Conservation (phyloP, 1,140 invertebrate genomes). For the Pseudomyrmex dendroicus region DNA sequence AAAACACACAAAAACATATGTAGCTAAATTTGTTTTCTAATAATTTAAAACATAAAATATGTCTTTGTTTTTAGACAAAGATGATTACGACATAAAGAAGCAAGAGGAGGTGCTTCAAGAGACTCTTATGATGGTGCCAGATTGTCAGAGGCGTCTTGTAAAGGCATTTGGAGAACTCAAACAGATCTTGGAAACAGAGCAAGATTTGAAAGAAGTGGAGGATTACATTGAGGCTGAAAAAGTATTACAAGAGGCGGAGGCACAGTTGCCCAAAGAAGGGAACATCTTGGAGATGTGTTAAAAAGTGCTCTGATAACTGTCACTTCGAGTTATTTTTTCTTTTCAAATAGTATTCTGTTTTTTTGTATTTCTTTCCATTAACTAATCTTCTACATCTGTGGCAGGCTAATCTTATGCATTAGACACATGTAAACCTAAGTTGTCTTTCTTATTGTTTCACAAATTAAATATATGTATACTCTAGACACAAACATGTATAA, state of each 20-base stretch:
- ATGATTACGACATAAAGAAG: conserved; percentile 93
- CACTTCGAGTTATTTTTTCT: conserved; percentile 15
- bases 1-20: not conserved
- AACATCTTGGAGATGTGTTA: conserved; percentile 76
- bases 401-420: conserved; percentile 55
- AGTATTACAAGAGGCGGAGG: conserved; percentile 89
- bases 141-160: conserved; percentile 91
- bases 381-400: conserved; percentile 33
- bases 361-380: conserved; percentile 32
- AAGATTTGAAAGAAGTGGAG: conserved; percentile 91
- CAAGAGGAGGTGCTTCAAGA: conserved; percentile 95
- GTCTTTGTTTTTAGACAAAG: conserved; percentile 86
- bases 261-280: conserved; percentile 85
- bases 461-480: conserved; percentile 14
- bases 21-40: not conserved
- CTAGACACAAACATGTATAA: conserved; percentile 51
- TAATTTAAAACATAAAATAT: conserved; percentile 8
- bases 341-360: conserved; percentile 16
- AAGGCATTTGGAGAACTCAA: conserved; percentile 92
- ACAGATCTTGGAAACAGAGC: conserved; percentile 89
- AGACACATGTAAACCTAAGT: conserved; percentile 26
- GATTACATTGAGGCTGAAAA: conserved; percentile 89
- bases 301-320: conserved; percentile 30
- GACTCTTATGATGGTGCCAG: conserved; percentile 95
- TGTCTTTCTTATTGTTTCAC: conserved; percentile 5